Percentiles rank a stretch among this genome's conserved stretches.
Conservation (phyloP, 2,888 invertebrate genomes). For the Scrobipalpa costella region DNA sequence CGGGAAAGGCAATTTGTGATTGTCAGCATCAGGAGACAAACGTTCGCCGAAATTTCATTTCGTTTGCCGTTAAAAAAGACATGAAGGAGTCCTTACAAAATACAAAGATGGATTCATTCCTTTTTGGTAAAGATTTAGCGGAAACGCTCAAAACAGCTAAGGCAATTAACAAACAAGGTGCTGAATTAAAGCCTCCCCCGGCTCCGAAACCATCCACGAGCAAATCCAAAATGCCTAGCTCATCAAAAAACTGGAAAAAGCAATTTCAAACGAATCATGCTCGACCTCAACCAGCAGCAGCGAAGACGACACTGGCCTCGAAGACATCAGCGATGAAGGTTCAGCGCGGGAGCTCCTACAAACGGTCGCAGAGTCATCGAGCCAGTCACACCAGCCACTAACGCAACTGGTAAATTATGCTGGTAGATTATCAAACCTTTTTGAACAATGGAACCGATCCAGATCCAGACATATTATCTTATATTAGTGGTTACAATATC, state of each 20-base stretch:
- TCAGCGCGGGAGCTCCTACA: constrained; percentile 5
- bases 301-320: neutral
- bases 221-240: neutral
- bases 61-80: constrained; percentile 9
- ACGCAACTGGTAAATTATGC: constrained; percentile 27
- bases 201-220: neutral
- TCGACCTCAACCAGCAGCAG: constrained; percentile 2
- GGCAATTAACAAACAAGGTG: constrained; percentile 21
- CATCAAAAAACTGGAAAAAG: constrained; percentile 24
- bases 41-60: neutral
- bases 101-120: constrained; percentile 14
- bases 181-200: constrained; percentile 10
- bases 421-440: constrained; percentile 24
- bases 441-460: constrained; percentile 28
- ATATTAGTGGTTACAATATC: constrained; percentile 20
- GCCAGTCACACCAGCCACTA: constrained; percentile 10
- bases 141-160: constrained; percentile 22
- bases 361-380: neutral
- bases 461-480: constrained; percentile 27
- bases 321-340: neutral
- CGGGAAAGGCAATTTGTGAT: constrained; percentile 21
- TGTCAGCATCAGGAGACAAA: constrained; percentile 21
- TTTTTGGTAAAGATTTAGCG: constrained; percentile 14
- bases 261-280: too few species aligned
- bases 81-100: constrained; percentile 12